Percentiles rank a stretch among this genome's conserved stretches.
These are phyloP conservation scores for Orius insidiosus DNA, from an alignment of 1,140 invertebrate species.

Conservation along the genomic window DNA sequence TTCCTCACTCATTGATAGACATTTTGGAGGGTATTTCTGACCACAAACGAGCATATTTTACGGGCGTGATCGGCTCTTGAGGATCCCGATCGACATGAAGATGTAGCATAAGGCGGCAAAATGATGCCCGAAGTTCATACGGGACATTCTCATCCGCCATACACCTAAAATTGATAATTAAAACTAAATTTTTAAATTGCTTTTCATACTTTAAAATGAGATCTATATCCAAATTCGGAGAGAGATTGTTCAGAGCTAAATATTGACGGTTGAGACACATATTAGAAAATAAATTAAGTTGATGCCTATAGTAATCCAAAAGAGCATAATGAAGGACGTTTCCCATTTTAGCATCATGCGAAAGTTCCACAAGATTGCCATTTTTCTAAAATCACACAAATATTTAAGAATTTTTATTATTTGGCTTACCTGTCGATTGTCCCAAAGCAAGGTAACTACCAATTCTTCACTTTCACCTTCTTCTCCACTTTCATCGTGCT, in stretches of 20 bases:
- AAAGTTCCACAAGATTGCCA: conserved; percentile 39
- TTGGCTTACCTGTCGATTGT: conserved; percentile 41
- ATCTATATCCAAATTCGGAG: conserved; percentile 81
- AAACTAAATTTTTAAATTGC: too few relatives aligned
- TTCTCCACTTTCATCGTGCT: conserved; percentile 29
- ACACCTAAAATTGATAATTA: conserved; percentile 73
- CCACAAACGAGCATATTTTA: conserved; percentile 96
- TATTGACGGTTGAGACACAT: conserved; percentile 99
- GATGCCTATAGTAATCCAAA: conserved; percentile 84
- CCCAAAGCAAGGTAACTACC: conserved; percentile 56
- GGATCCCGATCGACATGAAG: conserved; percentile 96
- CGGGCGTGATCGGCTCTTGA: conserved; percentile 92
- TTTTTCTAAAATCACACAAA: conserved; percentile 4
- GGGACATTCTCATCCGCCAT: conserved; percentile 89
- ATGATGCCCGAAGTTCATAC: conserved; percentile 89
- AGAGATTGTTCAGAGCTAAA: conserved; percentile 85
- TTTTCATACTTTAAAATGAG: conserved; percentile 89
- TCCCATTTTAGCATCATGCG: conserved; percentile 39
- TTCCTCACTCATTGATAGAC: conserved; percentile 83
- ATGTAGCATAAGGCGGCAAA: conserved; percentile 94
- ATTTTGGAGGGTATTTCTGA: conserved; percentile 86
- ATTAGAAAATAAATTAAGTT: conserved; percentile 95
- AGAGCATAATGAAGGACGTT: conserved; percentile 48
- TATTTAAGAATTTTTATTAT: too few relatives aligned
- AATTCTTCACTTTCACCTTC: conserved; percentile 30